Percentiles rank a stretch among this genome's conserved stretches.
phyloP scores from a whole-genome alignment of 2,113 vertebrate genomes.

The Anhinga rufa region DNA sequence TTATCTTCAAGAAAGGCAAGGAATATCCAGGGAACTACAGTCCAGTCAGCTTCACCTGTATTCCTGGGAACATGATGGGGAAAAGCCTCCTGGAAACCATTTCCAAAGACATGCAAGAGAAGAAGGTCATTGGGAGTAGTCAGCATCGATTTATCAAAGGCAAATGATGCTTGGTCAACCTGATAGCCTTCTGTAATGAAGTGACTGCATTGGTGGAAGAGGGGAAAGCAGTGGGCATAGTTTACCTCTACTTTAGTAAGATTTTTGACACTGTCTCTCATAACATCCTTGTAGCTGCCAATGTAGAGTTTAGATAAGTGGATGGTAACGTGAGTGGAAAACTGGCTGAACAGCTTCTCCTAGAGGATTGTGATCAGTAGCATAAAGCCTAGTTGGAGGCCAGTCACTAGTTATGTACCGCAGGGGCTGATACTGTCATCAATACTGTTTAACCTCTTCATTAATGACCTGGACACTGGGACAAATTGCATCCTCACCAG shows the following conservation, averaged over 20 bases:
- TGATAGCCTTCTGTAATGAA: background rate
- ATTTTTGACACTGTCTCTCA: background rate
- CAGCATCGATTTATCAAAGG: background rate
- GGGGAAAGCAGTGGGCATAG: background rate
- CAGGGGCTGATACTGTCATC: background rate
- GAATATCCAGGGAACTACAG: background rate
- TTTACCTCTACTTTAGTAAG: background rate
- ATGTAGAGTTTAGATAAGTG: background rate
- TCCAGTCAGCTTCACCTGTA: background rate
- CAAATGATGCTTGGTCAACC: background rate
- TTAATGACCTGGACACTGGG: background rate
- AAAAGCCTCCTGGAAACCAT: background rate
- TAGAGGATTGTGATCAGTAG: background rate
- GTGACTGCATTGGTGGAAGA: background rate
- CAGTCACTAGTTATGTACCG: background rate
- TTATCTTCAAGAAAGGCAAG: background rate
- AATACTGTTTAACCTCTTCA: background rate
- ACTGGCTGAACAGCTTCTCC: background rate
- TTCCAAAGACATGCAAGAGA: background rate
- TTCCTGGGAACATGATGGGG: background rate
- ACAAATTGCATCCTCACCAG: background rate
- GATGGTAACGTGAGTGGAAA: background rate
- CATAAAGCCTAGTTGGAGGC: background rate
- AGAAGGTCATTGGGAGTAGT: background rate
- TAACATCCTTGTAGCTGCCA: background rate